Evolutionary conservation across 2,797 vertebrate species (phyloP), one percentile per base, ranked within the genome.

Genomic region (Amazona ochrocephala): DNA sequence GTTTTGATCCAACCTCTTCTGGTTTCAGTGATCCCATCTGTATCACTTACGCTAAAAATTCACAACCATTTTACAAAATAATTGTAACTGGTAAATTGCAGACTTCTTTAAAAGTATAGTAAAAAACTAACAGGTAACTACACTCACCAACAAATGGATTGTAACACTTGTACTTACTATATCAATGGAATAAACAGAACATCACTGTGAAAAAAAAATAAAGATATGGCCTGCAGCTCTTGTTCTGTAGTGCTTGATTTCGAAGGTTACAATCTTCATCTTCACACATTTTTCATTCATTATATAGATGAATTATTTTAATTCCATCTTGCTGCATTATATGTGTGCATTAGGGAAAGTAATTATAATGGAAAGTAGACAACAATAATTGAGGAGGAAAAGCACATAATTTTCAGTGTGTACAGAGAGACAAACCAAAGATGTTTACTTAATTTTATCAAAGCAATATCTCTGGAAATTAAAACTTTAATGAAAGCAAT

Each of bases 401-500:
- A 32, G 44, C 76, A 91, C 78, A 76, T 86, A 53, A 90, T 94
- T 66, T 95, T 93, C 51, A 51, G 10, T 81, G 62, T 70, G 82
- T 85, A 94, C 95, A 92, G 68, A 96, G 76, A 96, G 80, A 92
- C 47, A 93, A 96, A 95, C 44, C 83, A 53, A 78, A 94, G 39
- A 96, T 91, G 87, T 94, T 97, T 96, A 96, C 65, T 96, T 96
- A 96, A 97, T 97, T 96, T 97, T 96, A 96, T 96, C 96, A 89
- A 86, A 89, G 94, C 77, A 97, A 87, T 97, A 96, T 68, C 91
- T 87, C 80, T 97, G 47, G 44, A 97, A 97, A 98, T 98, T 97
- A 97, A 97, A 97, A 96, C 83, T 96, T 92, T 95, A 97, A 97
- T 98, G 88, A 97, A 96, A 97, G 67, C 94, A 97, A 96, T 98